These are phyloP conservation scores for Eurypyga helias DNA, from an alignment of 2,113 vertebrate genomes.

Conservation along the genomic window DNA sequence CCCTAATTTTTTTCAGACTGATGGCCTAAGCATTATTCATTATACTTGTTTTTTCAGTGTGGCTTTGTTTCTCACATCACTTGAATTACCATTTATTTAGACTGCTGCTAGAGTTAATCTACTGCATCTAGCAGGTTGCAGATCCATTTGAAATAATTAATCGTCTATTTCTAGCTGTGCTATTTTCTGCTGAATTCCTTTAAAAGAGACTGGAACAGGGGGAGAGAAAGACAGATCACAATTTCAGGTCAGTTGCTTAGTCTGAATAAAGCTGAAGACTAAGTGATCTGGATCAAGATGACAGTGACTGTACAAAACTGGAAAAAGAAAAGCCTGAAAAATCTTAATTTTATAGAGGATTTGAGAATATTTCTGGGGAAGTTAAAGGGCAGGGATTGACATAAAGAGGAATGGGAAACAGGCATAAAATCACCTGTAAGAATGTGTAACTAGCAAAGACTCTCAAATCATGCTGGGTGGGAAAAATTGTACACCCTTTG, in stretches of 20 bases:
- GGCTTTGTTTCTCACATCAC: constrained; percentile 55
- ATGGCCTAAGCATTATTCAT: constrained; percentile 37
- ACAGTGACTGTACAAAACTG: not conserved
- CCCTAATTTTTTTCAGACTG: not conserved
- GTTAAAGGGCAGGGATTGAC: not conserved
- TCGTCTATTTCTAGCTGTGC: not conserved
- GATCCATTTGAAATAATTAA: constrained; percentile 38
- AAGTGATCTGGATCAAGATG: not conserved
- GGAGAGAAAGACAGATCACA: not conserved
- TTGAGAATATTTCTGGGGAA: not conserved
- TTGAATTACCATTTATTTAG: constrained; percentile 62
- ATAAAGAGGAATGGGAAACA: not conserved
- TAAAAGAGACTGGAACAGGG: not conserved
- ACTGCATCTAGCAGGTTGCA: not conserved
- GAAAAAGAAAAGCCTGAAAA: not conserved
- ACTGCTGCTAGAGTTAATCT: constrained; percentile 43
- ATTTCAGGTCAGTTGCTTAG: not conserved
- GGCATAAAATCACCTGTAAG: not conserved
- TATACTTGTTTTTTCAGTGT: constrained; percentile 35
- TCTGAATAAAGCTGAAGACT: not conserved
- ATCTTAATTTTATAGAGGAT: not conserved
- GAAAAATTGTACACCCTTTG: not conserved
- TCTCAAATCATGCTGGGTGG: not conserved
- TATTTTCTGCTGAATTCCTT: not conserved
- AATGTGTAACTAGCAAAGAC: not conserved